These are phyloP conservation scores for Hymenochirus boettgeri DNA, from an alignment of 2,113 vertebrate species.

Conservation along the genomic window DNA sequence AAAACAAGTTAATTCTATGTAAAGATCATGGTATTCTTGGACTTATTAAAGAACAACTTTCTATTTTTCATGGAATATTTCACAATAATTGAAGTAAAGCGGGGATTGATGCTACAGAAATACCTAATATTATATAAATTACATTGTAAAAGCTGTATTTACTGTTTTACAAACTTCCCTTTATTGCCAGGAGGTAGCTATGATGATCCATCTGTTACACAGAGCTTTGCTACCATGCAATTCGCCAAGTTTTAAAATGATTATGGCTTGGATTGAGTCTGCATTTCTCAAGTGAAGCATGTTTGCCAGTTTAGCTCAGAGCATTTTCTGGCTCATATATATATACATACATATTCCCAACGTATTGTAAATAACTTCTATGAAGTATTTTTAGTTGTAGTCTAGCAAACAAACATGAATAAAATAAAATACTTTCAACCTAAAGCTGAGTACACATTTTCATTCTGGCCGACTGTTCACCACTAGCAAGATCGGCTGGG, in stretches of 20 bases:
- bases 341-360: constrained; percentile 20
- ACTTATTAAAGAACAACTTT: neutral
- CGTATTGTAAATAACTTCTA: constrained; percentile 3
- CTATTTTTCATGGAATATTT: neutral
- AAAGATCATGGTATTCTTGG: too few species aligned
- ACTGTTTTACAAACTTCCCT: constrained; percentile 9
- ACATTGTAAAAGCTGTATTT: constrained; percentile 12
- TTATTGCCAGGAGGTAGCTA: constrained; percentile 24
- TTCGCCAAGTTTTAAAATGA: constrained; percentile 23
- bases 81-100: neutral
- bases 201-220: constrained; percentile 31
- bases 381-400: neutral
- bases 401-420: neutral
- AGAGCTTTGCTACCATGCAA: constrained; percentile 20
- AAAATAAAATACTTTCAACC: too few species aligned
- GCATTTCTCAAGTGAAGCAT: constrained; percentile 23
- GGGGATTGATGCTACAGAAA: neutral
- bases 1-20: too few species aligned
- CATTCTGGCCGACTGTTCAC: too few species aligned
- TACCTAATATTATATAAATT: neutral
- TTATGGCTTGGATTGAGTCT: constrained; percentile 17
- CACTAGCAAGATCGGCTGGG: too few species aligned
- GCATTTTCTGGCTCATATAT: constrained; percentile 24
- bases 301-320: constrained; percentile 35
- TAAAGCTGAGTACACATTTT: too few species aligned